These are phyloP conservation scores for Enteromius treurensis DNA, from an alignment of 2,797 vertebrate species.

Conservation along the genomic window DNA sequence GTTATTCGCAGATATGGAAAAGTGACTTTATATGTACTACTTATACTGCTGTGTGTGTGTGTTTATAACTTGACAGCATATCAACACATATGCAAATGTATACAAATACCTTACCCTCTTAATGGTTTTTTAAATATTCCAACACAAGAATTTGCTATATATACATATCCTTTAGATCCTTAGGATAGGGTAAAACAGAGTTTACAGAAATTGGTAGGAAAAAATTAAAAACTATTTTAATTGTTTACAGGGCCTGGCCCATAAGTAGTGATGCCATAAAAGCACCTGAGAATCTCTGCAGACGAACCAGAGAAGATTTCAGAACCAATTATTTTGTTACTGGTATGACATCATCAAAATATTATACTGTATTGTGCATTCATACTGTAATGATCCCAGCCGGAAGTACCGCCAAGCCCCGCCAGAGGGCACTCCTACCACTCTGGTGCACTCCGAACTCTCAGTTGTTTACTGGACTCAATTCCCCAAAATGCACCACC, in stretches of 20 bases:
- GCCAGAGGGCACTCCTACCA: no score
- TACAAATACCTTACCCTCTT: neutral
- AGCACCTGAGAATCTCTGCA: neutral
- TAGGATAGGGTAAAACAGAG: no score
- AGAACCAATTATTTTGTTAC: no score
- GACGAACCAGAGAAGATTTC: neutral
- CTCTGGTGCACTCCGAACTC: no score
- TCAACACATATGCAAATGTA: neutral
- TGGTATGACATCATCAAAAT: neutral
- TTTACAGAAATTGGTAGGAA: no score
- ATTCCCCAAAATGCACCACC: no score
- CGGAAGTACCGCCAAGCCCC: no score
- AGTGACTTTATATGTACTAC: neutral
- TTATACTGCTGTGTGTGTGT: neutral
- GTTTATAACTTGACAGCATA: neutral
- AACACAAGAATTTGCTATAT: neutral
- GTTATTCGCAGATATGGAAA: neutral
- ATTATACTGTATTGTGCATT: neutral
- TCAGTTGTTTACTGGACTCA: no score
- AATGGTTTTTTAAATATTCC: neutral
- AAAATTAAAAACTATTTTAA: neutral
- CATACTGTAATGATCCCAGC: neutral
- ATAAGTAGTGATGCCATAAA: neutral
- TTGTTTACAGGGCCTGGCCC: neutral
- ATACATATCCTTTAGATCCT: no score